phyloP scores from a whole-genome alignment of 2,888 invertebrate species.

The Troides helena region DNA sequence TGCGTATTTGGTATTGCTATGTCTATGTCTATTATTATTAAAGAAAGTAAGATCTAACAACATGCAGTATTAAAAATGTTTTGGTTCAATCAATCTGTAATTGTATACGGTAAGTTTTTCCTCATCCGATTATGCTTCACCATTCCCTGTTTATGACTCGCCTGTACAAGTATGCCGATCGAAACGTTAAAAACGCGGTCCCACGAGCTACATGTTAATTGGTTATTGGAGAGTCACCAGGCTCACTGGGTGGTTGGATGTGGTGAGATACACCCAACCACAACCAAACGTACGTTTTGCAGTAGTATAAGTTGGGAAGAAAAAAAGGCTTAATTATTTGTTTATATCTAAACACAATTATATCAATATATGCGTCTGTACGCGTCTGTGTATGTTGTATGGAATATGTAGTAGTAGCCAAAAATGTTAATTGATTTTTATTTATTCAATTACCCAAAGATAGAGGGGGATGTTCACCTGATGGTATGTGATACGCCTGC shows the following conservation, averaged over 20 bases:
- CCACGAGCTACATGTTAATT: slow-evolving; percentile 53
- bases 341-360: no score
- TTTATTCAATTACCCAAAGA: no score
- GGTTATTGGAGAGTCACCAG: slow-evolving; percentile 45
- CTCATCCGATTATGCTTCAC: not conserved
- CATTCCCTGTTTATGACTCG: slow-evolving; percentile 12
- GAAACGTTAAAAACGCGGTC: slow-evolving; percentile 37
- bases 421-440: not conserved
- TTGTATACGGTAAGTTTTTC: not conserved
- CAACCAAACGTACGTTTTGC: no score
- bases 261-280: not conserved
- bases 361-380: no score
- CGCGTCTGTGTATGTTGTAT: no score
- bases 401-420: not conserved
- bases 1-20: no score
- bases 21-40: no score
- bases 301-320: no score
- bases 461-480: no score
- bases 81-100: not conserved
- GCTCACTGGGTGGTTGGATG: slow-evolving; percentile 22
- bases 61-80: not conserved
- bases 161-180: slow-evolving; percentile 29
- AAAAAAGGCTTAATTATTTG: no score
- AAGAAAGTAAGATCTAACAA: not conserved
- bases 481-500: no score